phyloP scores from a whole-genome alignment of 23 tunicate genomes.

The Diplosoma virens region DNA sequence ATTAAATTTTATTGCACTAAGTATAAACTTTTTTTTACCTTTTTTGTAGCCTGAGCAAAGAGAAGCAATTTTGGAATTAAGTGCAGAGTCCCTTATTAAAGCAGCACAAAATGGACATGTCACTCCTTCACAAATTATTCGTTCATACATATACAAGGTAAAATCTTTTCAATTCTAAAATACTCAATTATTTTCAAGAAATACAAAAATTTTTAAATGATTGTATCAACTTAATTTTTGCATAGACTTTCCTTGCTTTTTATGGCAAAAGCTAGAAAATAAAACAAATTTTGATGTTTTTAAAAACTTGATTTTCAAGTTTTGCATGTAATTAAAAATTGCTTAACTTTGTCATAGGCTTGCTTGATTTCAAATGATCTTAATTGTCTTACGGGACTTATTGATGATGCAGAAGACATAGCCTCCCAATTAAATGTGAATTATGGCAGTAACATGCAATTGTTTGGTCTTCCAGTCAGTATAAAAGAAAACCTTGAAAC shows the following conservation, averaged over 20 bases:
- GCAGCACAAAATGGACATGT: conserved; percentile 39
- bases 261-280: too few relatives aligned
- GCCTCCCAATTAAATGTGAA: background rate
- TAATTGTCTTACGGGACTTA: conserved; percentile 56
- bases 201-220: too few relatives aligned
- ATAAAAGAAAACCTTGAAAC: conserved; percentile 50
- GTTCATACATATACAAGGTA: conserved; percentile 34
- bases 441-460: background rate
- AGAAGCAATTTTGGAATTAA: conserved; percentile 12
- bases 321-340: too few relatives aligned
- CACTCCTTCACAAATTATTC: conserved; percentile 6
- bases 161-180: too few relatives aligned
- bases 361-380: conserved; percentile 31
- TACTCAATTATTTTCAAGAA: too few relatives aligned
- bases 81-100: background rate
- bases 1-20: background rate
- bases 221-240: too few relatives aligned
- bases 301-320: too few relatives aligned
- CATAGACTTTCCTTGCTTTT: too few relatives aligned
- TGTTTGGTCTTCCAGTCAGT: conserved; percentile 78
- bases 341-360: conserved; percentile 42
- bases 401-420: conserved; percentile 17
- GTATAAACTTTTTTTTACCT: background rate
- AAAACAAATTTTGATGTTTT: too few relatives aligned
- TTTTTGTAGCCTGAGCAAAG: background rate